phyloP scores from a whole-genome alignment of 64 coral and sea anemone species.

The Porites lutea region DNA sequence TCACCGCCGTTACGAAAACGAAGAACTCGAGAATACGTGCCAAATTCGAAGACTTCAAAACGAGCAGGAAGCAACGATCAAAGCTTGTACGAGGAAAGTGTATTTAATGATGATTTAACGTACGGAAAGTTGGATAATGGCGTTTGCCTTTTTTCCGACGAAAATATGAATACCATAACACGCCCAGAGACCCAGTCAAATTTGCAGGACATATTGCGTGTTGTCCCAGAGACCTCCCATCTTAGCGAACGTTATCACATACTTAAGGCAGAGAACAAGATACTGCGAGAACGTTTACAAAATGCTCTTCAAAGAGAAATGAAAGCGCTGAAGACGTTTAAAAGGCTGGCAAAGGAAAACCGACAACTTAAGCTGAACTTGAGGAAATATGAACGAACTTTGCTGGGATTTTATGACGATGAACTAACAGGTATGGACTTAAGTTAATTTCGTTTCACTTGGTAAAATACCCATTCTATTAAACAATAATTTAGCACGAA shows the following conservation, averaged over 20 bases:
- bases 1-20: constrained; percentile 75
- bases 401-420: constrained; percentile 85
- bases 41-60: constrained; percentile 49
- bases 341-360: constrained; percentile 93
- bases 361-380: constrained; percentile 85
- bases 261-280: constrained; percentile 95
- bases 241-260: constrained; percentile 87
- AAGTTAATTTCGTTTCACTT: neutral
- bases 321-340: constrained; percentile 97
- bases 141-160: constrained; percentile 36
- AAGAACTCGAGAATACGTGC: constrained; percentile 85
- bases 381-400: constrained; percentile 86
- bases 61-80: neutral
- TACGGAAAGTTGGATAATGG: constrained; percentile 19
- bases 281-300: constrained; percentile 89
- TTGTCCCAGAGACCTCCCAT: constrained; percentile 65
- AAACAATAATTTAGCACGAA: neutral
- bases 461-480: neutral
- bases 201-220: constrained; percentile 32
- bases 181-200: constrained; percentile 15
- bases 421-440: constrained; percentile 75
- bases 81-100: neutral
- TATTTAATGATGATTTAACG: neutral
- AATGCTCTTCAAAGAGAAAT: constrained; percentile 98
- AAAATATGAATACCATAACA: constrained; percentile 67